Base-by-base conservation (phyloP, 2,113 vertebrate species). In the Meleagris gallopavo region DNA sequence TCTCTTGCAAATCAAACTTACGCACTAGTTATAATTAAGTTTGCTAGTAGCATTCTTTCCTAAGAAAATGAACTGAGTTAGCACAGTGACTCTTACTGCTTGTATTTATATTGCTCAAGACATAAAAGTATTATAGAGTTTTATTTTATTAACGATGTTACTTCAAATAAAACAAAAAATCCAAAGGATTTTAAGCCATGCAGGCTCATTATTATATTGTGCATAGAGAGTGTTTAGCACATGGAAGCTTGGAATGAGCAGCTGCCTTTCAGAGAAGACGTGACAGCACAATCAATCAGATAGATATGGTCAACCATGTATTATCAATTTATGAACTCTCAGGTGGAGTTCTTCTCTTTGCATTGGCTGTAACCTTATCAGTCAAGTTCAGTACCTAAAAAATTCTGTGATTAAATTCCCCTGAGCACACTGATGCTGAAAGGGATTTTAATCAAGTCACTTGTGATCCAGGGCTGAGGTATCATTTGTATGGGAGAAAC, bases 91-190 rank as follows among this genome's bases (percentile, higher is more conserved):
- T 85, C 50, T 89, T 70, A 60, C 43, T 38, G 27, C 48, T 73
- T 45, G 24, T 45, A 75, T 83, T 90, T 88, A 72, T 81, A 78
- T 86, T 78, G 52, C 46, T 95, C 41, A 72, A 90, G 61, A 78
- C 65, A 86, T 52, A 65, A 72, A 89, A 65, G 80, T 79, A 86
- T 71, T 70, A 91, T 34, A 45, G 34, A 78, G 38, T 89, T 95
- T 91, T 85, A 85, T 91, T 93, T 94, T 90, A 91, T 94, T 84
- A 71, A 66, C 24, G 66, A 41, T 78, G 55, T 74, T 91, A 64
- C 76, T 91, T 94, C 88, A 91, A 95, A 96, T 86, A 94, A 91
- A 88, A 74, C n/a, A 71, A 94, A 90, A 36, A 54, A 89, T 83
- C 75, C 69, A 86, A 83, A 91, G 43, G 46, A 93, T 93, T 95